Evolutionary conservation across 2,888 invertebrate genomes (phyloP), one percentile per base, ranked within the genome.

Genomic region (Mythimna lalbum): DNA sequence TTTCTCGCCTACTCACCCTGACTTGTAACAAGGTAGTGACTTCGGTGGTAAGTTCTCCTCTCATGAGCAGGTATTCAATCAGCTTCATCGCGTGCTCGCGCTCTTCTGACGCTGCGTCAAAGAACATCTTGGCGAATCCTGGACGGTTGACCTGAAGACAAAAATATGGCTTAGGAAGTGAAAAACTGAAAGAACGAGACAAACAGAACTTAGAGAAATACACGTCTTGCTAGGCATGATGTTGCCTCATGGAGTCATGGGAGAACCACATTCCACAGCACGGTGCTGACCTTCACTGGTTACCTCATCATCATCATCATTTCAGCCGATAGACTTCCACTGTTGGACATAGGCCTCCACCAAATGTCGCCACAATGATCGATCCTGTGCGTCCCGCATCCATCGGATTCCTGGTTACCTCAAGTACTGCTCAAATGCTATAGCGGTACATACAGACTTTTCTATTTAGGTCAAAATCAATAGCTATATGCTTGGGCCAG

Each of bases 121-220:
- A 97, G 96, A 99, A 99, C 86, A 98, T 93, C 84, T 99, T 98
- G 5, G 98, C 97, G 89, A 99, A 98, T 12, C 99, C 99, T 4
- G 98, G 98, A 70, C 98, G 97, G 93, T 98, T 98, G 27, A 96
- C 81, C 96, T 96, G 88, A 10, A 52, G 19, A 64, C 7, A 52
- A 6, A 50, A 50, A n/a, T 4, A 52, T 21, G 4, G 52, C 14
- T 52, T 52, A n/a, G 19, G 1, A 49, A n/a, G 49, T 9, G 7
- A 10, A 9, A 2, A 49, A 19, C 17, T 4, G 12, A 19, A 17
- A 43, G 17, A 19, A 43, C 6, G 17, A 17, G 43, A 17, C 17
- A 1, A 43, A 43, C 17, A 6, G 6, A 0, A 17, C 1, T 17
- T 5, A 43, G 1, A 1, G 39, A 39, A 39, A 39, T 5, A 17